Evolutionary conservation across 2,888 invertebrate species (phyloP).

Genomic region (Tipula confusa): DNA sequence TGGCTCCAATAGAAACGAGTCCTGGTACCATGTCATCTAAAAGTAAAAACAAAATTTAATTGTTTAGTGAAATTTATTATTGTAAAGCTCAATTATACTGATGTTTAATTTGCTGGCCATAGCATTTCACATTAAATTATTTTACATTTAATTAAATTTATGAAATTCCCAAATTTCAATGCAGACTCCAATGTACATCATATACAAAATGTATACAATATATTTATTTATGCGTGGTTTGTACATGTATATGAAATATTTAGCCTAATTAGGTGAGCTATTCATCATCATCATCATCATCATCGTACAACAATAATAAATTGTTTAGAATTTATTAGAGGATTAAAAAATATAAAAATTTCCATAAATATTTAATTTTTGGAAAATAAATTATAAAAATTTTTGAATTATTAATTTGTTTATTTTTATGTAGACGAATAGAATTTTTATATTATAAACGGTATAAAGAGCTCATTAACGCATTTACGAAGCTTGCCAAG

Average conservation of each 20-base stretch:
- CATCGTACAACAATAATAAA: not conserved
- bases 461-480: not conserved
- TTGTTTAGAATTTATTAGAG: not conserved
- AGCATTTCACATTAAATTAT: not conserved
- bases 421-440: not conserved
- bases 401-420: not conserved
- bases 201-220: not conserved
- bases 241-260: not conserved
- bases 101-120: not conserved
- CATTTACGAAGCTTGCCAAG: not conserved
- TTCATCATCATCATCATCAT: not conserved
- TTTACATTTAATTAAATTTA: not conserved
- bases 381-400: not conserved
- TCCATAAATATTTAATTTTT: constrained; percentile 9
- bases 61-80: not conserved
- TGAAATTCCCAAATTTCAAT: not conserved
- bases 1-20: constrained; percentile 58
- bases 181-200: not conserved
- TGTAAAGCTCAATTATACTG: not conserved
- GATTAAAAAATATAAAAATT: not conserved
- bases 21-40: constrained; percentile 62
- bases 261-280: constrained; percentile 25
- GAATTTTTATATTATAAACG: not conserved
- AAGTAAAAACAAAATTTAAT: constrained; percentile 36
- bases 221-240: not conserved